These are phyloP conservation scores for Albula glossodonta DNA, from an alignment of 2,113 vertebrate species.

Conservation along the genomic window DNA sequence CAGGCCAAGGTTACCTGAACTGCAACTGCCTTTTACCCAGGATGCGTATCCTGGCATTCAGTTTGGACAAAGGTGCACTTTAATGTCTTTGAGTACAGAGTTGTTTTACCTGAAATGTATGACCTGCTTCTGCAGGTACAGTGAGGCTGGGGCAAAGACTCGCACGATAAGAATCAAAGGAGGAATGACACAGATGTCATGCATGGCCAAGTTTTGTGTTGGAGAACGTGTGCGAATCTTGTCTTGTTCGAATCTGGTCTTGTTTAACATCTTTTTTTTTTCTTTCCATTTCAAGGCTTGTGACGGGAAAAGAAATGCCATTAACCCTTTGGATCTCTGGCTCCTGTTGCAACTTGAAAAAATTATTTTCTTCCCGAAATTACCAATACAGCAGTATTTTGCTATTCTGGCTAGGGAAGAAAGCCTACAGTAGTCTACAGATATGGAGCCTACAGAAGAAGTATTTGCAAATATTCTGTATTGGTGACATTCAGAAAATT, in stretches of 20 bases:
- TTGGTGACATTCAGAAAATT: no score
- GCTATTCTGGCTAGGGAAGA: no score
- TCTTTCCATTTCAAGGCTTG: not conserved
- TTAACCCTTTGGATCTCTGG: not conserved
- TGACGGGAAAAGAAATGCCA: not conserved
- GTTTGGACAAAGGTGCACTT: not conserved
- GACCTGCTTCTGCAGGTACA: not conserved
- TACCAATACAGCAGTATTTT: no score
- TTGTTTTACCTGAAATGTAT: slow-evolving; percentile 1
- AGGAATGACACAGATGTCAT: not conserved
- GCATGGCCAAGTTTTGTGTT: not conserved
- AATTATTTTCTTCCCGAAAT: no score
- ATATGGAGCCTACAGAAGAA: no score
- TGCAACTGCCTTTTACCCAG: not conserved
- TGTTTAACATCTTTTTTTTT: not conserved
- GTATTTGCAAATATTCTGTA: no score
- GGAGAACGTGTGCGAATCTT: not conserved
- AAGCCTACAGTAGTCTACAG: no score
- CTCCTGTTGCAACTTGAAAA: no score
- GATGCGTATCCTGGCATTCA: not conserved
- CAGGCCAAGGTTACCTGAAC: not conserved
- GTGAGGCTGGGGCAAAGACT: not conserved
- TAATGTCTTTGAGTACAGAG: not conserved
- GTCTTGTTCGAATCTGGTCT: not conserved
- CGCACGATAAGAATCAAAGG: not conserved